A percentile compares a stretch with the other conserved stretches of the same genome.
Conservation (phyloP, 1,140 invertebrate genomes). For the Ooceraea biroi region DNA sequence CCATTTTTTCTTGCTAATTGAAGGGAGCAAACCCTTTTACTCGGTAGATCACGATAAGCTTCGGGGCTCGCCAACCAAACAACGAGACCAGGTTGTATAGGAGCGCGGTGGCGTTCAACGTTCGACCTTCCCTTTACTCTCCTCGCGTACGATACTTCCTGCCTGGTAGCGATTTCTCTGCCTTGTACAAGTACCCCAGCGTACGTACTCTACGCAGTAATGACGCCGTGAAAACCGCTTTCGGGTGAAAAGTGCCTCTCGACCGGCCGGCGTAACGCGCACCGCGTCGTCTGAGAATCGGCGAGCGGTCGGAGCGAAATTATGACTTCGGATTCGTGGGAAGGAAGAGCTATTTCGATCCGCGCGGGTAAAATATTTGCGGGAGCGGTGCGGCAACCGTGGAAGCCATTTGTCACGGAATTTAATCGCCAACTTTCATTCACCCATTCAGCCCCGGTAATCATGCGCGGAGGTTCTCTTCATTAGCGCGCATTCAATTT, state of each 20-base stretch:
- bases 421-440: slow-evolving; percentile 36
- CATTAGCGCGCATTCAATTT: slow-evolving; percentile 50
- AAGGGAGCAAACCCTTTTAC: slow-evolving; percentile 71
- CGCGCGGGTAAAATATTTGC: neutral
- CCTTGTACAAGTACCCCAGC: slow-evolving; percentile 35
- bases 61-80: slow-evolving; percentile 66
- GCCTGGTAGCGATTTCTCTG: slow-evolving; percentile 69
- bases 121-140: slow-evolving; percentile 52
- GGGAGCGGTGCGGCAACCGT: neutral
- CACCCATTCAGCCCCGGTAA: neutral
- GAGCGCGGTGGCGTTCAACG: slow-evolving; percentile 49
- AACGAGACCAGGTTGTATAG: slow-evolving; percentile 37
- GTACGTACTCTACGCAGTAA: slow-evolving; percentile 60
- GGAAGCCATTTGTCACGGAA: slow-evolving; percentile 21
- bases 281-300: too few relatives aligned
- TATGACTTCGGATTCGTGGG: neutral
- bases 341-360: neutral
- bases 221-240: slow-evolving; percentile 27
- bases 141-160: slow-evolving; percentile 59
- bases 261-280: neutral
- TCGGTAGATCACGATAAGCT: slow-evolving; percentile 74
- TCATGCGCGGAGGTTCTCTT: slow-evolving; percentile 18
- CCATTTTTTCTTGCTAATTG: slow-evolving; percentile 76
- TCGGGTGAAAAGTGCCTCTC: neutral
- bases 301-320: neutral